Percentiles rank a stretch among this genome's conserved stretches.
These are phyloP conservation scores for Pantherophis vulpinus DNA, from an alignment of 2,797 vertebrate species.

Conservation along the genomic window DNA sequence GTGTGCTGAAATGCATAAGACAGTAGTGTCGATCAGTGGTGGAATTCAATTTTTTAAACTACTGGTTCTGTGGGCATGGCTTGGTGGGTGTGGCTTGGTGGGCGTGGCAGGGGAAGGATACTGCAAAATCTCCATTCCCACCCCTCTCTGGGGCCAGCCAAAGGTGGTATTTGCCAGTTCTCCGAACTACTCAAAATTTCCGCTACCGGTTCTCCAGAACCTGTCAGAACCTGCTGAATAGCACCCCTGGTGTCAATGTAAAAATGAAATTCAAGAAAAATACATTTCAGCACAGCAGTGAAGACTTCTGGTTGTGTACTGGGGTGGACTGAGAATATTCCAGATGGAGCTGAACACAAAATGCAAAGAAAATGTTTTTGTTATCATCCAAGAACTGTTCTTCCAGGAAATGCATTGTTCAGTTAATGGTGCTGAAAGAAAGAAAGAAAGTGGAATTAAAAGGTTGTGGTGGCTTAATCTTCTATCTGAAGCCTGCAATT, in stretches of 20 bases:
- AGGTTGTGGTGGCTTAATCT: slow-evolving; percentile 54
- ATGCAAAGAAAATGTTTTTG: slow-evolving; percentile 39
- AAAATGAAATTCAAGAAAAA: background rate
- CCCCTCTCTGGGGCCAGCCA: too few species aligned
- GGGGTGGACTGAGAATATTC: background rate
- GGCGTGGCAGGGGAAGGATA: too few species aligned
- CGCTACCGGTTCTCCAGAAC: too few species aligned
- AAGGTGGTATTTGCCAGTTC: too few species aligned
- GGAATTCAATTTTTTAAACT: too few species aligned
- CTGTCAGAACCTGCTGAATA: too few species aligned
- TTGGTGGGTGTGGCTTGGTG: too few species aligned
- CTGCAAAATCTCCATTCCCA: too few species aligned
- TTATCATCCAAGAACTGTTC: slow-evolving; percentile 51
- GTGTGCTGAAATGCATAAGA: background rate
- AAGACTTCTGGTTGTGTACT: background rate
- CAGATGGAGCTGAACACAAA: slow-evolving; percentile 22
- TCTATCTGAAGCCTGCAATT: slow-evolving; percentile 58
- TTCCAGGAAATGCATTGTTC: slow-evolving; percentile 56
- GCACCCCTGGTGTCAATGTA: too few species aligned
- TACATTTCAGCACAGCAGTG: background rate
- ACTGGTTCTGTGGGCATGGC: too few species aligned
- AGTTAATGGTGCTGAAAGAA: slow-evolving; percentile 51
- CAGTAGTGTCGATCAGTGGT: too few species aligned
- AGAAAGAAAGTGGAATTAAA: slow-evolving; percentile 52
- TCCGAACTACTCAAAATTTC: too few species aligned